Base-by-base conservation (phyloP, 2,797 vertebrate genomes). In the Artibeus lituratus region DNA sequence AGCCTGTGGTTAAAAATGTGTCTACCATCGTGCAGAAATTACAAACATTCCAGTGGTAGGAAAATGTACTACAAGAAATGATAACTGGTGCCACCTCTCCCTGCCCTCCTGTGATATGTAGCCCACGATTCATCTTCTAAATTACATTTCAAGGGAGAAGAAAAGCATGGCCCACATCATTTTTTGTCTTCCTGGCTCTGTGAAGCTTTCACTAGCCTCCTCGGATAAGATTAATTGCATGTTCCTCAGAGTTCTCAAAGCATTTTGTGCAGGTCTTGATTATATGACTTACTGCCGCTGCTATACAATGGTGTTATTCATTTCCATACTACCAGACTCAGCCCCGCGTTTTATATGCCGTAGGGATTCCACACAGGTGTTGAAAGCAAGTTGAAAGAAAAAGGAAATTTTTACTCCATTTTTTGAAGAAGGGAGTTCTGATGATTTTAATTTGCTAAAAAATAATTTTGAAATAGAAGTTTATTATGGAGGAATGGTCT, bases 391-490 rank as follows among this genome's bases (percentile, higher is more conserved):
- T 35, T 39, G 22, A 91, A 74, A 74, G 62, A 29, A 86, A 78
- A 55, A 26, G 57, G 37, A 73, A n/a, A 47, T 14, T 78, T 97
- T 82, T 37, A 72, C 57, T 93, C n/a, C 35, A 57, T 39, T 49
- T 83, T 80, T 62, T n/a, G 37, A 77, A 70, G 55, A 39, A 37
- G 49, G 83, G 10, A 57, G 10, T 26, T 72, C 70, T 22, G 59
- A 87, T 57, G 3, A 55, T 88, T 59, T 73, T 69, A 73, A 93
- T 93, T 59, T 70, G 37, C 42, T 67, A 73, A 92, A 84, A 85
- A 78, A 44, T 39, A 69, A 77, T n/a, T 88, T 90, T 69, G 62
- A 94, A 81, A 69, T 12, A 95, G 72, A 80, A 83, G 53, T 65
- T 93, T 44, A 74, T 6, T 51, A 65, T 19, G 49, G 49, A 95